These are phyloP conservation scores for Megatriorchis doriae DNA, from an alignment of 2,113 vertebrate genomes.

Conservation along the genomic window DNA sequence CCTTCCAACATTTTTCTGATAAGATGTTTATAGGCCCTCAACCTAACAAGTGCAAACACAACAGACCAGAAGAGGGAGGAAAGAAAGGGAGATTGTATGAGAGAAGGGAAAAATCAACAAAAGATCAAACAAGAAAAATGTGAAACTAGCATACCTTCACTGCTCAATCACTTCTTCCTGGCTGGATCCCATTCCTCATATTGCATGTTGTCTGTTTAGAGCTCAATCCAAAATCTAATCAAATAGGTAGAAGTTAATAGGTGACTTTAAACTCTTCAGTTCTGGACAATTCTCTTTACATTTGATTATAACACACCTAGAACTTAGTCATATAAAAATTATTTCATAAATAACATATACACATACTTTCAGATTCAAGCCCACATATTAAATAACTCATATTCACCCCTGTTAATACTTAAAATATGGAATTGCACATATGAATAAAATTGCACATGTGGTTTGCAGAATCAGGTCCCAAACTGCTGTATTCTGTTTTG, in stretches of 20 bases:
- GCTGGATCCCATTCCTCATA: not conserved
- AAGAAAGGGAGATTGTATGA: not conserved
- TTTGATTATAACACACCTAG: not conserved
- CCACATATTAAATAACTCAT: not conserved
- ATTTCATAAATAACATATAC: not conserved
- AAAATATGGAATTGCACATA: not conserved
- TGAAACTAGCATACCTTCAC: not conserved
- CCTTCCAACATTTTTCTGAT: constrained; percentile 40
- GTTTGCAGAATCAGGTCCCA: not conserved
- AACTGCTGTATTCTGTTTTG: not conserved
- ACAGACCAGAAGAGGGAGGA: constrained; percentile 24
- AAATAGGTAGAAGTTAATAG: not conserved
- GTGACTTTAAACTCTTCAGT: not conserved
- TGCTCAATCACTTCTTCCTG: not conserved
- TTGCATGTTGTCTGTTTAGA: not conserved
- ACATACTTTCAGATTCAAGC: not conserved
- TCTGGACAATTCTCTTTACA: not conserved
- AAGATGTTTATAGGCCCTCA: constrained; percentile 30
- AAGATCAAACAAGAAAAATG: constrained; percentile 24
- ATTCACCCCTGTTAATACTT: not conserved
- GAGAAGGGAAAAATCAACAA: constrained; percentile 24
- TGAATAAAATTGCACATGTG: not conserved
- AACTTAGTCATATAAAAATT: not conserved
- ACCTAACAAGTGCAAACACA: constrained; percentile 27
- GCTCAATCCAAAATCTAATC: not conserved